Evolutionary conservation across 2,797 vertebrate genomes (phyloP).

Genomic region (Eleutherodactylus coqui): DNA sequence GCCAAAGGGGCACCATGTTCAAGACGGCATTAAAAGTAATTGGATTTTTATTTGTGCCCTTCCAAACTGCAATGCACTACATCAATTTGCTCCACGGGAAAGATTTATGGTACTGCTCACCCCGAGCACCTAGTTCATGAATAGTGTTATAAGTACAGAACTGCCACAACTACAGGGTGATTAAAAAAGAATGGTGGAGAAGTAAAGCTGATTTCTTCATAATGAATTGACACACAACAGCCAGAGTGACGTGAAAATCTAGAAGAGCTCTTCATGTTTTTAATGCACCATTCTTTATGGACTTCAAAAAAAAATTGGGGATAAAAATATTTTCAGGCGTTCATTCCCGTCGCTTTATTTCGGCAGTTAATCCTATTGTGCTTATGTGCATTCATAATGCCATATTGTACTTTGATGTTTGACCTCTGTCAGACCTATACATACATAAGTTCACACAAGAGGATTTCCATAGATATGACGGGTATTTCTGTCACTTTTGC

Average conservation of each 20-base stretch:
- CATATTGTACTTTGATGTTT: constrained; percentile 41
- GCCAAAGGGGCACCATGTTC: too few relatives aligned
- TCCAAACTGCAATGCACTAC: too few relatives aligned
- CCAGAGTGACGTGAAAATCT: too few relatives aligned
- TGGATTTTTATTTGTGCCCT: background rate
- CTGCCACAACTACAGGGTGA: too few relatives aligned
- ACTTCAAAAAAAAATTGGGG: background rate
- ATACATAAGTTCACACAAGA: constrained; percentile 22
- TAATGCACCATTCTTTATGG: background rate
- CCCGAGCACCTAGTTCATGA: too few relatives aligned
- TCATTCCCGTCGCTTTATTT: background rate
- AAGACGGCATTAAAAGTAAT: background rate
- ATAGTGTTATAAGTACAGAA: too few relatives aligned
- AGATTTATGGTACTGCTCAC: too few relatives aligned
- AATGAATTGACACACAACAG: too few relatives aligned
- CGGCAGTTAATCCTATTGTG: constrained; percentile 24
- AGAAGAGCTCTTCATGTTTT: too few relatives aligned
- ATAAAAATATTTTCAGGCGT: background rate
- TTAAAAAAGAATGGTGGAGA: too few relatives aligned
- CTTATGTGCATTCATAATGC: constrained; percentile 4
- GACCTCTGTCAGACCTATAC: constrained; percentile 27
- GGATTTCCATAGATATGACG: constrained; percentile 25
- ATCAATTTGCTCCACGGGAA: background rate
- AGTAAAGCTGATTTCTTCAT: too few relatives aligned
- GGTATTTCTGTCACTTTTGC: constrained; percentile 31